phyloP scores from a whole-genome alignment of 2,113 vertebrate genomes.

The Corythaixoides concolor region DNA sequence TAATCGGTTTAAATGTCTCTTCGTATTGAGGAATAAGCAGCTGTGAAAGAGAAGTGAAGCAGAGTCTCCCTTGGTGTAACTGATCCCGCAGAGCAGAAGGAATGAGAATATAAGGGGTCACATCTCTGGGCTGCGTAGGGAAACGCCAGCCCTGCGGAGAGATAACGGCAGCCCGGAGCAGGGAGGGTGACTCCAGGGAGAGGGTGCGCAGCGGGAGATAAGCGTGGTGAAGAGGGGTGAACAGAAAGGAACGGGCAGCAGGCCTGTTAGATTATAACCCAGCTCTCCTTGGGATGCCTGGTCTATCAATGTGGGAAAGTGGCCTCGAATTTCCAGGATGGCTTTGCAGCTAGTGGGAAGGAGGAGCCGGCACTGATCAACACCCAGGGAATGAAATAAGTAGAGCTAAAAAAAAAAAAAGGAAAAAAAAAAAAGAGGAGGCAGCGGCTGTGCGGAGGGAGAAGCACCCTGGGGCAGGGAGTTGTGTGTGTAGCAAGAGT shows the following conservation, averaged over 20 bases:
- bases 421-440: background rate
- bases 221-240: background rate
- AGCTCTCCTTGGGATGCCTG: background rate
- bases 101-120: background rate
- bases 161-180: background rate
- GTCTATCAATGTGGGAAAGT: too few species aligned
- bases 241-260: background rate
- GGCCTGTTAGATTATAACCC: background rate
- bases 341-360: background rate
- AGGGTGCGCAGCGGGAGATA: background rate
- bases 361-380: background rate
- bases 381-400: background rate
- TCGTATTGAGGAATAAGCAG: background rate
- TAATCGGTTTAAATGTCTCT: background rate
- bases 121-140: background rate
- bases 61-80: background rate
- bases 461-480: background rate
- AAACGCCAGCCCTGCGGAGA: background rate
- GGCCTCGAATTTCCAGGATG: background rate
- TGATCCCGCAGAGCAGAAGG: background rate
- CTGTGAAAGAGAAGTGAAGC: background rate
- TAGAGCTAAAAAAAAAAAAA: background rate
- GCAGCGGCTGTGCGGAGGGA: background rate
- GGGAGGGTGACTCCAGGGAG: background rate
- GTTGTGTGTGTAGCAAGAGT: background rate